A percentile compares a stretch with the other conserved stretches of the same genome.
Conservation (phyloP, 2,888 invertebrate genomes). For the Ormyrus nitidulus region DNA sequence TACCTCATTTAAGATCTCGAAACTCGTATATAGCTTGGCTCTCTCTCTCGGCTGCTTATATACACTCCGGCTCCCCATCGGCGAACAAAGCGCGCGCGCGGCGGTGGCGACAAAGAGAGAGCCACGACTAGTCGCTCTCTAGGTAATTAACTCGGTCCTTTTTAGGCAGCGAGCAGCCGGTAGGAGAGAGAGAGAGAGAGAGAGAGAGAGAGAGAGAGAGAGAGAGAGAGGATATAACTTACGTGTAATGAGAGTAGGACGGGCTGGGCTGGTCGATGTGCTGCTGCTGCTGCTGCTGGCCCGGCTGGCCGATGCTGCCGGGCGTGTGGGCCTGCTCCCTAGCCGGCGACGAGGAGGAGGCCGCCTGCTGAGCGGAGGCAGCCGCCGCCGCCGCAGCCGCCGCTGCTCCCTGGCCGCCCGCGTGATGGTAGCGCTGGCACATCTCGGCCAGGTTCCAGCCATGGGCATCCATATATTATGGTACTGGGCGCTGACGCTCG, state of each 20-base stretch:
- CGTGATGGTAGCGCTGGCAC: slow-evolving; percentile 75
- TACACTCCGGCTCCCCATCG: too few relatives aligned
- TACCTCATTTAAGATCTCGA: slow-evolving; percentile 51
- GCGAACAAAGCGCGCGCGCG: background rate
- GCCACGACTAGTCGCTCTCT: too few relatives aligned
- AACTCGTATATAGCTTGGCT: slow-evolving; percentile 44
- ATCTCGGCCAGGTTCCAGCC: slow-evolving; percentile 76
- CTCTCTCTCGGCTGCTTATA: background rate
- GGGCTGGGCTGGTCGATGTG: slow-evolving; percentile 73
- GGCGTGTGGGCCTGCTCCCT: slow-evolving; percentile 66
- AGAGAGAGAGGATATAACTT: slow-evolving; percentile 59
- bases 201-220: background rate
- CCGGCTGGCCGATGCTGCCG: slow-evolving; percentile 25
- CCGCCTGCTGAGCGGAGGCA: slow-evolving; percentile 66
- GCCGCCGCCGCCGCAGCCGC: background rate
- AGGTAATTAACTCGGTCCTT: slow-evolving; percentile 50
- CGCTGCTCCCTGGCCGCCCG: slow-evolving; percentile 13
- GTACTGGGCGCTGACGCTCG: slow-evolving; percentile 50
- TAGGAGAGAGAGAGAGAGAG: background rate
- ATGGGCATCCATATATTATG: slow-evolving; percentile 76
- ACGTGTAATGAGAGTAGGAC: slow-evolving; percentile 75
- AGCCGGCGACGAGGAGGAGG: slow-evolving; percentile 68
- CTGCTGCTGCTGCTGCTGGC: slow-evolving; percentile 64
- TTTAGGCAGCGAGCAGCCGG: slow-evolving; percentile 31
- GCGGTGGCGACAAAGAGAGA: slow-evolving; percentile 1